Evolutionary conservation across 2,113 vertebrate species (phyloP).

Genomic region (Takifugu bimaculatus): DNA sequence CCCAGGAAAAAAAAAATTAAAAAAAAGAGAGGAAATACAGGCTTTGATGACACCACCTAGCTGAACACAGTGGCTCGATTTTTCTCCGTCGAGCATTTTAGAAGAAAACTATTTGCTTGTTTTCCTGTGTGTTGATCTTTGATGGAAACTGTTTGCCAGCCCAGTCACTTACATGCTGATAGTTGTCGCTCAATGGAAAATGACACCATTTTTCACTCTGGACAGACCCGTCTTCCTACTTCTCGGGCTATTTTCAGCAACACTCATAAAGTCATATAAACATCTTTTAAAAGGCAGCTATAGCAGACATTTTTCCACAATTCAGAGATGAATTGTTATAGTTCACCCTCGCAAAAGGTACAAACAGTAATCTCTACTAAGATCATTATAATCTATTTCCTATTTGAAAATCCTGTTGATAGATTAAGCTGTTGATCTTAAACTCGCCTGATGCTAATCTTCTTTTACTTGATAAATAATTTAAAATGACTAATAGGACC

Average conservation of each 20-base stretch:
- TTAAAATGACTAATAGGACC: constrained; percentile 74
- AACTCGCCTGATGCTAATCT: constrained; percentile 53
- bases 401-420: constrained; percentile 35
- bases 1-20: constrained; percentile 4
- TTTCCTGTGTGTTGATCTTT: constrained; percentile 2
- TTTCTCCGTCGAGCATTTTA: constrained; percentile 21
- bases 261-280: constrained; percentile 24
- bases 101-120: constrained; percentile 1
- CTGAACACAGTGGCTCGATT: constrained; percentile 17
- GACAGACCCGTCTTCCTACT: constrained; percentile 33
- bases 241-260: constrained; percentile 44
- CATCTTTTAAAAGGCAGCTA: neutral
- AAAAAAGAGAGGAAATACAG: constrained; percentile 7
- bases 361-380: too few species aligned
- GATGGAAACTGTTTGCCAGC: constrained; percentile 18
- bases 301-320: too few species aligned
- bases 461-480: constrained; percentile 76
- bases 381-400: neutral
- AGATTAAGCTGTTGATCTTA: constrained; percentile 30
- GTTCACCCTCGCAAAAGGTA: neutral
- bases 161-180: constrained; percentile 34
- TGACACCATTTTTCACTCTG: constrained; percentile 34
- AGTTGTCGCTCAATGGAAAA: constrained; percentile 46
- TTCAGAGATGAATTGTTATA: neutral
- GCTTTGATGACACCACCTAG: constrained; percentile 4